phyloP scores from a whole-genome alignment of 2,113 vertebrate genomes.

The Microcebus ravelobensis region DNA sequence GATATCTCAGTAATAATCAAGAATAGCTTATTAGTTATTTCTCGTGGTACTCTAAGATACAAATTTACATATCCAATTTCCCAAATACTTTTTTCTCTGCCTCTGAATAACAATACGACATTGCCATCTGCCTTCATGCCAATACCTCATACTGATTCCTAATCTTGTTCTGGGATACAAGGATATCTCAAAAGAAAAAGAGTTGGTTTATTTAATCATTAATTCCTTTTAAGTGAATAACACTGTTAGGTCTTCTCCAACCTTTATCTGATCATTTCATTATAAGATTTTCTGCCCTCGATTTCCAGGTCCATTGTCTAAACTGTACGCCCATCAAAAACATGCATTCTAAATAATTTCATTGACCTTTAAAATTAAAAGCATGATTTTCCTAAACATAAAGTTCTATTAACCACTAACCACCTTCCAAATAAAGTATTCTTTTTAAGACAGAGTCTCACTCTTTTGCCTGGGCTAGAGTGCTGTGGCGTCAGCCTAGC shows the following conservation, averaged over 20 bases:
- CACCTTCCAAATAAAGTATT: not conserved
- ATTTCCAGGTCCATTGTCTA: slow-evolving; percentile 26
- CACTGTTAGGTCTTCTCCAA: slow-evolving; percentile 4
- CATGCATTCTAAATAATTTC: slow-evolving; percentile 4
- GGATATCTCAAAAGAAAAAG: not conserved
- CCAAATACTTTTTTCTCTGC: slow-evolving; percentile 4
- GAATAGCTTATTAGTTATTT: not conserved
- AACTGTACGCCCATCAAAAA: slow-evolving; percentile 32
- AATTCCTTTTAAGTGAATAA: slow-evolving; percentile 43
- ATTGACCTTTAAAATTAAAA: slow-evolving; percentile 56
- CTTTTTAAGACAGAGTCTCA: no score
- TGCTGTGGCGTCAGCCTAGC: no score
- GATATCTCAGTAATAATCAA: slow-evolving; percentile 18
- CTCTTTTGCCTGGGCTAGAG: no score
- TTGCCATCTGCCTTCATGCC: not conserved
- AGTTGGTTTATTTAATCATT: slow-evolving; percentile 24
- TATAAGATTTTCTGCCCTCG: slow-evolving; percentile 22
- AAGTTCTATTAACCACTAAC: not conserved
- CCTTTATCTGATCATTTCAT: slow-evolving; percentile 38
- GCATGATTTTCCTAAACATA: not conserved
- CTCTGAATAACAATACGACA: slow-evolving; percentile 3
- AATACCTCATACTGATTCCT: slow-evolving; percentile 31
- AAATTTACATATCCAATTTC: slow-evolving; percentile 2
- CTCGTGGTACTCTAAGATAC: not conserved
- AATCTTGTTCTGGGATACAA: slow-evolving; percentile 33